phyloP scores from a whole-genome alignment of 2,113 vertebrate genomes.

The Zosterops borbonicus region DNA sequence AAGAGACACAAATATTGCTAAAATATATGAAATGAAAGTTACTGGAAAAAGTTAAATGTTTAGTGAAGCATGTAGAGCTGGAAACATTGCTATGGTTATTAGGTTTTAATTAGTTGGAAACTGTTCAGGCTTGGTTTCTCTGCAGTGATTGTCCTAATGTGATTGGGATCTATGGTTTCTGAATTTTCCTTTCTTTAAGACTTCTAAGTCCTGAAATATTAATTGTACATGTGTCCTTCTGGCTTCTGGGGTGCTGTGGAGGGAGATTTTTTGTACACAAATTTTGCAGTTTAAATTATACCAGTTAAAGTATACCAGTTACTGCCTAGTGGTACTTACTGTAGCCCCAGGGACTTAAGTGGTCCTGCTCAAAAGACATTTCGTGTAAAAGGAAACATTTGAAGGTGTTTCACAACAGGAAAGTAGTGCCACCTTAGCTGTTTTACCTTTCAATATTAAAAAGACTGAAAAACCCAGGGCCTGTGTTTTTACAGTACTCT shows the following conservation, averaged over 20 bases:
- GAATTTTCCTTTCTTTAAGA: background rate
- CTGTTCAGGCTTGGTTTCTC: background rate
- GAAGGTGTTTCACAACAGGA: background rate
- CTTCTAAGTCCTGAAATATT: background rate
- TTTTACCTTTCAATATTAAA: background rate
- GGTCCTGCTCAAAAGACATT: background rate
- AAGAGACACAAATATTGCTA: background rate
- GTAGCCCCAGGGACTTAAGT: background rate
- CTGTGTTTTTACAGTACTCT: background rate
- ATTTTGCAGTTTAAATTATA: background rate
- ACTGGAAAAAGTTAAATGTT: background rate
- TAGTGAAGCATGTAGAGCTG: background rate
- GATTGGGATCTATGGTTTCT: background rate
- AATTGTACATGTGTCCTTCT: background rate
- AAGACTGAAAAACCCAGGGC: background rate
- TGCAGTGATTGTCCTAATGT: background rate
- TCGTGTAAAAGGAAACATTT: background rate
- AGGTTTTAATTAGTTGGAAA: constrained; percentile 26
- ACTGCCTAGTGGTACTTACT: background rate
- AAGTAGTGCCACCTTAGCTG: background rate
- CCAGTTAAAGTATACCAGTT: background rate
- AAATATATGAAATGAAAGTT: background rate
- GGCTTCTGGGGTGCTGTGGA: background rate
- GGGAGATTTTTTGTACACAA: background rate
- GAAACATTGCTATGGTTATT: background rate